A percentile compares a stretch with the other conserved stretches of the same genome.
Conservation (phyloP, 2,113 vertebrate species). For the Camelus dromedarius region DNA sequence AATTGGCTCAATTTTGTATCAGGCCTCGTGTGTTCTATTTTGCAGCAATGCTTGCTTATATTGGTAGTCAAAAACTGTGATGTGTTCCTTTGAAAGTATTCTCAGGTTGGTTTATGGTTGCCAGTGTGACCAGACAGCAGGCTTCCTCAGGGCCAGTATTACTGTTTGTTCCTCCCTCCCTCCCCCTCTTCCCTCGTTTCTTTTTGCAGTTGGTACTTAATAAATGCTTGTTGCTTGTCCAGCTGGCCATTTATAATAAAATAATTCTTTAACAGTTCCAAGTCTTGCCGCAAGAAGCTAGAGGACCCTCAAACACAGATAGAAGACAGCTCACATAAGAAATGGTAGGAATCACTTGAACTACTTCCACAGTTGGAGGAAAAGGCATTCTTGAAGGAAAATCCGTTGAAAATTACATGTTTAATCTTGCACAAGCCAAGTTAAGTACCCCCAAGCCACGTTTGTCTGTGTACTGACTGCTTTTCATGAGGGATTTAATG, state of each 20-base stretch:
- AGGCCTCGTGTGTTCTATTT: background rate
- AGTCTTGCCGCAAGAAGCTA: background rate
- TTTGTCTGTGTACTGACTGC: background rate
- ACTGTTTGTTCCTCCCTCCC: background rate
- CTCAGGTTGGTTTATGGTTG: background rate
- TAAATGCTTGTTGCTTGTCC: background rate
- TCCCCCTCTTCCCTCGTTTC: background rate
- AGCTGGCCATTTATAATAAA: background rate
- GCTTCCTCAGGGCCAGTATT: background rate
- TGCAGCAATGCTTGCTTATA: background rate
- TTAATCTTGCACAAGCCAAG: constrained; percentile 51
- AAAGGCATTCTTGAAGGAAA: constrained; percentile 27
- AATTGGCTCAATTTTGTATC: background rate
- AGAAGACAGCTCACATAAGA: background rate
- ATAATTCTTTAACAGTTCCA: background rate
- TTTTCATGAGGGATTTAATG: background rate
- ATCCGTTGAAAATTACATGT: constrained; percentile 22
- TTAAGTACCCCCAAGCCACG: background rate
- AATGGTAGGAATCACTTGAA: background rate
- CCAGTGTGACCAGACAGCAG: background rate
- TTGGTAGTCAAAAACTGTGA: background rate
- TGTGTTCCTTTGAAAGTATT: background rate
- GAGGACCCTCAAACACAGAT: background rate
- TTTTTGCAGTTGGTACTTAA: background rate
- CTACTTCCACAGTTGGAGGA: constrained; percentile 62